Conservation (phyloP, 2,888 invertebrate species). For the Andrena bicolor region DNA sequence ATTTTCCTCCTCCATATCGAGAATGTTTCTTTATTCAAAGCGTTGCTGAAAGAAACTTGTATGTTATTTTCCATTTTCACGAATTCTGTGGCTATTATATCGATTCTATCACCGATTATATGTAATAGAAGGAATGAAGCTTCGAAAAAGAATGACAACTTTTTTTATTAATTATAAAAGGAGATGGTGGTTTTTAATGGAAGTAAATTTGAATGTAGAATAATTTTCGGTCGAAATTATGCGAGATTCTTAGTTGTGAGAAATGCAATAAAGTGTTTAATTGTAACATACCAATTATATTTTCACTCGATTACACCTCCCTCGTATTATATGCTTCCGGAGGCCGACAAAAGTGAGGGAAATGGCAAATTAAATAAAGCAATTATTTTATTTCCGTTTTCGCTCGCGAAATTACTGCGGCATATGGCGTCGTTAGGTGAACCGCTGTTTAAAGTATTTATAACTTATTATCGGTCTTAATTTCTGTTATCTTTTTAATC, state of each 20-base stretch:
- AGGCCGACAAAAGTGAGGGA: constrained; percentile 2
- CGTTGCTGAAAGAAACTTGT: not conserved
- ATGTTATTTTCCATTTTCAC: no score
- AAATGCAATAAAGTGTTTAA: not conserved
- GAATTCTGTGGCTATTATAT: no score
- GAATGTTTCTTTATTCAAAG: not conserved
- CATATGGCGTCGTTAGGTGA: no score
- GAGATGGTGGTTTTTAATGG: not conserved
- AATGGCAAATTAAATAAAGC: constrained; percentile 2
- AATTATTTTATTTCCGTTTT: constrained; percentile 1
- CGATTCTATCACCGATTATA: no score
- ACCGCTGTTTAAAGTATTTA: no score
- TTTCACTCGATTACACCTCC: not conserved
- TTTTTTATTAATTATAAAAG: not conserved
- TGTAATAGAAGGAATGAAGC: not conserved
- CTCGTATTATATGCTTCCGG: not conserved
- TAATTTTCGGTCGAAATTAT: no score
- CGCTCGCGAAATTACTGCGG: no score
- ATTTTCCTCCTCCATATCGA: constrained; percentile 71
- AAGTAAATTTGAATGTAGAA: no score
- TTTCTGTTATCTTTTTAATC: no score
- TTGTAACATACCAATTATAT: not conserved
- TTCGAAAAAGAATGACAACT: not conserved
- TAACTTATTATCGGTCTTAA: no score
- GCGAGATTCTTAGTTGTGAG: no score